A percentile compares a stretch with the other conserved stretches of the same genome.
Conservation (phyloP, 53 echinoderm and acorn worm genomes). For the Mesocentrotus franciscanus region DNA sequence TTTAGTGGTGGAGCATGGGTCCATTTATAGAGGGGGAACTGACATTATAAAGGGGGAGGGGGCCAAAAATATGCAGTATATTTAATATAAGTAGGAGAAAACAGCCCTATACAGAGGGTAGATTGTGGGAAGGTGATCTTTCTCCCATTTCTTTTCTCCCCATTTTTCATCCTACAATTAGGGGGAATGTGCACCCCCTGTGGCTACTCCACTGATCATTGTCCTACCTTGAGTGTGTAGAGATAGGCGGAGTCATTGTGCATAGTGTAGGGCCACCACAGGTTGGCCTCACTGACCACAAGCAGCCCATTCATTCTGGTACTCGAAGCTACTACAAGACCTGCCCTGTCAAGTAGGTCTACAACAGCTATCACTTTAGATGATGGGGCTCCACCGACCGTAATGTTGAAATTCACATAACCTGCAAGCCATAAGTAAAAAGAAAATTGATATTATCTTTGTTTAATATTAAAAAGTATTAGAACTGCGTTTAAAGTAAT, state of each 20-base stretch:
- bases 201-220: not conserved
- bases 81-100: no score
- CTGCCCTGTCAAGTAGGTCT: conserved; percentile 70
- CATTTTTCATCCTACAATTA: not conserved
- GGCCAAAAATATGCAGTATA: no score
- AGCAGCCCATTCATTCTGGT: conserved; percentile 64
- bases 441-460: not conserved
- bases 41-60: no score
- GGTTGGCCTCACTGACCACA: conserved; percentile 69
- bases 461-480: no score
- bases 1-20: no score
- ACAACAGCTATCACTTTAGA: conserved; percentile 58
- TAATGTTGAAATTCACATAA: conserved; percentile 75
- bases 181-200: not conserved
- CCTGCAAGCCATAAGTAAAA: conserved; percentile 63
- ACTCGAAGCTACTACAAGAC: conserved; percentile 41
- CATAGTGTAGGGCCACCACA: conserved; percentile 99
- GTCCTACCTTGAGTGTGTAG: conserved; percentile 82
- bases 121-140: no score
- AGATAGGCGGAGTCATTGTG: conserved; percentile 82
- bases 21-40: no score
- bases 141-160: not conserved
- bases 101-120: no score
- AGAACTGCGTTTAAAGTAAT: not conserved
- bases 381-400: conserved; percentile 54